Percentiles rank a stretch among this genome's conserved stretches.
Evolutionary conservation across 2,888 invertebrate genomes (phyloP).

Genomic region (Brachylomia viminalis): DNA sequence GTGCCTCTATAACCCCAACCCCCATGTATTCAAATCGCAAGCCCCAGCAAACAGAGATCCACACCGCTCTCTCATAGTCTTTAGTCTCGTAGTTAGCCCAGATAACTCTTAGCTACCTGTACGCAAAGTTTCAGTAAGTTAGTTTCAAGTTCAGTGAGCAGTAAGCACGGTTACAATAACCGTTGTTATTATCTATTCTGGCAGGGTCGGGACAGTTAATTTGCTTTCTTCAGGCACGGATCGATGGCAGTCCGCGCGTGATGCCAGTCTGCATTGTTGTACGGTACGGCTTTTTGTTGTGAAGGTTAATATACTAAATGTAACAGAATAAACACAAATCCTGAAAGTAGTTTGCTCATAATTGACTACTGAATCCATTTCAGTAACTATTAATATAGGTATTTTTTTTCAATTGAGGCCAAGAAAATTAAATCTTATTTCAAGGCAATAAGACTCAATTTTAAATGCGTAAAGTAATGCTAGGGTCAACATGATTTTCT

Average conservation of each 20-base stretch:
- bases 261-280: slow-evolving; percentile 67
- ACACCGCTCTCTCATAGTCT: neutral
- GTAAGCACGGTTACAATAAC: slow-evolving; percentile 53
- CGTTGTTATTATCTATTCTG: slow-evolving; percentile 64
- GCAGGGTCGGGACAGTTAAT: slow-evolving; percentile 73
- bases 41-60: no score
- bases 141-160: slow-evolving; percentile 50
- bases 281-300: slow-evolving; percentile 23
- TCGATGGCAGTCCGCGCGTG: slow-evolving; percentile 76
- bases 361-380: no score
- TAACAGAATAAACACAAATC: no score
- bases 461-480: no score
- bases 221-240: slow-evolving; percentile 79
- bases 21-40: neutral
- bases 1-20: no score
- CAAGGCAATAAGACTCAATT: no score
- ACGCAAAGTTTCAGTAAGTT: slow-evolving; percentile 41
- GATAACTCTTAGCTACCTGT: slow-evolving; percentile 22
- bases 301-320: neutral
- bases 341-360: no score
- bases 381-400: no score
- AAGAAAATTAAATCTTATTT: no score
- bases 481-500: no score
- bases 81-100: no score
- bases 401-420: no score